Conservation (phyloP, 2,888 invertebrate genomes). For the Charanyca ferruginea region DNA sequence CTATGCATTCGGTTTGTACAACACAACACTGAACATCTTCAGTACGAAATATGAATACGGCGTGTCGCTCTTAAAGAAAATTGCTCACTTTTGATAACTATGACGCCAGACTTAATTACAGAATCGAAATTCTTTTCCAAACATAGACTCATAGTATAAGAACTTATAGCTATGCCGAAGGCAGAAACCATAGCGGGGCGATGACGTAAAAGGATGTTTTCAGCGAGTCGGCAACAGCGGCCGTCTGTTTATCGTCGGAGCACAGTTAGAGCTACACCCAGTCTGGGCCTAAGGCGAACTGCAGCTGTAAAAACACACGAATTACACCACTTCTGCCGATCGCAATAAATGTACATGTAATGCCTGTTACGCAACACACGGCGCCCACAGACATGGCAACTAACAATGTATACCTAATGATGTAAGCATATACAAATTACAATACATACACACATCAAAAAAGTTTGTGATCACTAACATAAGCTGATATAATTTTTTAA, state of each 20-base stretch:
- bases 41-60: conserved; percentile 1
- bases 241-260: conserved; percentile 89
- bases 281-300: conserved; percentile 83
- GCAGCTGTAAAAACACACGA: conserved; percentile 89
- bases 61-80: conserved; percentile 21
- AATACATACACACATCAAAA: too few relatives aligned
- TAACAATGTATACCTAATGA: conserved; percentile 63
- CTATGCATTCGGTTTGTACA: conserved; percentile 1
- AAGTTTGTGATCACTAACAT: too few relatives aligned
- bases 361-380: conserved; percentile 75
- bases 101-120: conserved; percentile 22
- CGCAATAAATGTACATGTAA: conserved; percentile 77
- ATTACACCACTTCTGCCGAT: conserved; percentile 81
- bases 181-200: conserved; percentile 83
- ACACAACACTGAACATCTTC: conserved; percentile 10
- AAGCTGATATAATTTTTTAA: too few relatives aligned
- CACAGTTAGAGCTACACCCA: conserved; percentile 86
- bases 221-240: conserved; percentile 86
- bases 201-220: conserved; percentile 91
- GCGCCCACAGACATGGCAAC: conserved; percentile 73
- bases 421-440: conserved; percentile 20
- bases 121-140: conserved; percentile 64
- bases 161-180: conserved; percentile 71
- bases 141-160: conserved; percentile 68
- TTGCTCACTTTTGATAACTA: conserved; percentile 30